A percentile compares a stretch with the other conserved stretches of the same genome.
Evolutionary conservation across 2,797 vertebrate species (phyloP).

Genomic region (Dermochelys coriacea): DNA sequence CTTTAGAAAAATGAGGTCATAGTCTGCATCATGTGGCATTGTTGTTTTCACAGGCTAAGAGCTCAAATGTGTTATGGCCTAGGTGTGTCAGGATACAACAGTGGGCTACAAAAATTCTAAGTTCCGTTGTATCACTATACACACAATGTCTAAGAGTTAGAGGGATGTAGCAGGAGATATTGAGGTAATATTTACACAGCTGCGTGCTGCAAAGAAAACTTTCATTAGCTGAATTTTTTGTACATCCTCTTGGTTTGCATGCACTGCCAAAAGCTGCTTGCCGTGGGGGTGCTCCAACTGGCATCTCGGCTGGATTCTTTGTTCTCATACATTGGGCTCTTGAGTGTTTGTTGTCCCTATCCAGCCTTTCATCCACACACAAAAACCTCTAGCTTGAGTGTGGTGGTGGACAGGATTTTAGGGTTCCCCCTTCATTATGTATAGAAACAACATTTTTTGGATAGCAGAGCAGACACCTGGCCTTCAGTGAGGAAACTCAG

Average conservation of each 20-base stretch:
- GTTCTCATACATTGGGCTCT: neutral
- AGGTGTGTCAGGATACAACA: neutral
- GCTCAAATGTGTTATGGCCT: neutral
- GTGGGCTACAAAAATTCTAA: neutral
- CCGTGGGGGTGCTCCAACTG: neutral
- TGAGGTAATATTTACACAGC: constrained; percentile 70
- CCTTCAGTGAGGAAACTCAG: neutral
- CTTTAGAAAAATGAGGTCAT: neutral
- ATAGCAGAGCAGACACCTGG: neutral
- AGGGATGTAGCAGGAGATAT: constrained; percentile 3
- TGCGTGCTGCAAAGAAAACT: constrained; percentile 38
- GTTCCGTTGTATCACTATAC: neutral
- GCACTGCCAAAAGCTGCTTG: constrained; percentile 15
- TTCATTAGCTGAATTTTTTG: constrained; percentile 33
- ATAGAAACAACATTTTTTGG: neutral
- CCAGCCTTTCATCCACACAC: neutral
- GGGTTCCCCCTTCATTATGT: neutral
- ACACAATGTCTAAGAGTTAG: constrained; percentile 37
- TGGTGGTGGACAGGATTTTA: neutral
- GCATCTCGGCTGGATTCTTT: neutral
- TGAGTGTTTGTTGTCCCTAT: neutral
- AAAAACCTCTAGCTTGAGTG: neutral
- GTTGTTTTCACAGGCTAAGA: neutral
- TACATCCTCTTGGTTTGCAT: constrained; percentile 30
- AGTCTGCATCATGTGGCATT: neutral